phyloP scores from a whole-genome alignment of 2,113 vertebrate genomes.

The Hemichromis elongatus region DNA sequence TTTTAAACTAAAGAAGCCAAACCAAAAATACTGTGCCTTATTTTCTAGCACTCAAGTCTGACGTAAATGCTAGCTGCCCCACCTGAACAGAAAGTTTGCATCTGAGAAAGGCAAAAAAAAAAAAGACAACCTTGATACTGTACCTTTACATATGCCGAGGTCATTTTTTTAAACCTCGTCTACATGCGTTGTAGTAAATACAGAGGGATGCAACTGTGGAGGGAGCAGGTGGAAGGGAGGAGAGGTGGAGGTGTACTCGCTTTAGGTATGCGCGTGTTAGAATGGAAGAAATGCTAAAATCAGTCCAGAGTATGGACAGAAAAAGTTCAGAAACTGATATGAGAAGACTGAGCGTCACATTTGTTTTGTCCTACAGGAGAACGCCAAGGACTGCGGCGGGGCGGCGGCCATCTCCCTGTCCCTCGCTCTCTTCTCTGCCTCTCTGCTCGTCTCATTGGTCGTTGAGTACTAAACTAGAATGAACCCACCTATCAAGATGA shows the following conservation, averaged over 20 bases:
- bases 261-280: neutral
- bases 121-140: neutral
- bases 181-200: no score
- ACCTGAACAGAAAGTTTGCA: accelerated
- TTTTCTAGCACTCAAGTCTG: neutral
- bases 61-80: neutral
- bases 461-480: slow-evolving; percentile 44
- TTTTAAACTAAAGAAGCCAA: neutral
- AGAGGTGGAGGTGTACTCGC: neutral
- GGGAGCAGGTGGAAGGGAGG: no score
- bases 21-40: neutral
- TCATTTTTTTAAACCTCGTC: no score
- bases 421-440: slow-evolving; percentile 50
- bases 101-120: neutral
- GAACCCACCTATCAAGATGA: neutral
- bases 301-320: neutral
- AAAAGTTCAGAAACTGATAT: neutral
- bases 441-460: slow-evolving; percentile 63
- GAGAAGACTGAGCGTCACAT: neutral
- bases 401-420: slow-evolving; percentile 63
- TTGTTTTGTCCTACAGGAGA: slow-evolving; percentile 75
- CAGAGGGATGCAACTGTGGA: no score
- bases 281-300: neutral
- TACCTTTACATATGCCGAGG: no score
- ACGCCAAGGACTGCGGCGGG: slow-evolving; percentile 89